These are phyloP conservation scores for Acanthosepion lycidas DNA, from an alignment of 2,888 invertebrate species.

Conservation along the genomic window DNA sequence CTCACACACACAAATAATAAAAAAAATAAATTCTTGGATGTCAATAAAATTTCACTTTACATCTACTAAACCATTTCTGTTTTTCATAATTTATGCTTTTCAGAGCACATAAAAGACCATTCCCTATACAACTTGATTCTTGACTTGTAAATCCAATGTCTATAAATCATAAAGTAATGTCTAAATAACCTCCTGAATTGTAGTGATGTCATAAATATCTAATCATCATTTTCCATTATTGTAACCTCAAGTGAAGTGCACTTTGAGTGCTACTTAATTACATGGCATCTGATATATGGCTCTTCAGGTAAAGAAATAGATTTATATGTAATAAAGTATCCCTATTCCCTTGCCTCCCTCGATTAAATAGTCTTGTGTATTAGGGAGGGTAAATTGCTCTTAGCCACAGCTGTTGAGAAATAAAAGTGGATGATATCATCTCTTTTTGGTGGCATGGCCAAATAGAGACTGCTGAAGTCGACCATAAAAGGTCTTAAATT, in stretches of 20 bases:
- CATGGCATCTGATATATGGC: background rate
- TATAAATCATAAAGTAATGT: background rate
- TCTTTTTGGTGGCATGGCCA: background rate
- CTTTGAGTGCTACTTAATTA: background rate
- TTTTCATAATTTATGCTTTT: background rate
- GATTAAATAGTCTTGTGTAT: background rate
- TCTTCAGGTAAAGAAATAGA: background rate
- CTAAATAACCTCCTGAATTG: no score
- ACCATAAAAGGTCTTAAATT: no score
- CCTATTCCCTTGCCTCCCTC: background rate
- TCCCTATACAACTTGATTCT: background rate
- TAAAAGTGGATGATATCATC: conserved; percentile 15
- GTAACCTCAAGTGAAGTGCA: background rate
- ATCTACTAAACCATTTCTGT: no score
- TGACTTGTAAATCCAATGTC: background rate
- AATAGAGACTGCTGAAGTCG: background rate
- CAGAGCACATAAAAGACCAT: background rate
- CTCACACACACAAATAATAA: no score
- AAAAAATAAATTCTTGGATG: no score
- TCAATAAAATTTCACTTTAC: no score
- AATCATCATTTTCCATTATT: background rate
- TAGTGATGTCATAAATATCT: background rate
- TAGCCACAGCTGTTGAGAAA: background rate
- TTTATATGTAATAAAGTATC: background rate
- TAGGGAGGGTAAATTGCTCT: background rate